Conservation (phyloP, 2,888 invertebrate species). For the Ophioninae sp. region DNA sequence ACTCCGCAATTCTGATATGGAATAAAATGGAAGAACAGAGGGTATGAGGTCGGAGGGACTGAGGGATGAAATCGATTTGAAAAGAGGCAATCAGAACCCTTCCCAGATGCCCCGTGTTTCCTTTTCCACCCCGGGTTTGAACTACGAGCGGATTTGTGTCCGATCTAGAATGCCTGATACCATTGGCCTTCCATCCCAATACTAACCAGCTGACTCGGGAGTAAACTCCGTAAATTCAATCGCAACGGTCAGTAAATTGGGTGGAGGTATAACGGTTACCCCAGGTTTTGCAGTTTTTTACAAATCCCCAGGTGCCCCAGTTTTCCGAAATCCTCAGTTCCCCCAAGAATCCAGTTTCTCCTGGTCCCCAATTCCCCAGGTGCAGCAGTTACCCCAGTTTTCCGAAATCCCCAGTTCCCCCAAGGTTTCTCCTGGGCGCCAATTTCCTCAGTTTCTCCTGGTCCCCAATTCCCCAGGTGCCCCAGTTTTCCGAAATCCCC, state of each 20-base stretch:
- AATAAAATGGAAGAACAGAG: constrained; percentile 8
- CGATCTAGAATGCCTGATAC: neutral
- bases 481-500: too few species aligned
- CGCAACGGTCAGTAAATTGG: neutral
- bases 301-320: too few species aligned
- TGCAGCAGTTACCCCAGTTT: too few species aligned
- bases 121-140: neutral
- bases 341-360: too few species aligned
- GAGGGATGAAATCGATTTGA: constrained; percentile 57
- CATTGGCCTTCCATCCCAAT: neutral
- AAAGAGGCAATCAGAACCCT: constrained; percentile 57
- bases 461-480: too few species aligned
- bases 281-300: too few species aligned
- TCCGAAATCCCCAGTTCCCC: too few species aligned
- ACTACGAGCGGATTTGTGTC: too few species aligned
- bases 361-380: too few species aligned
- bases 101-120: neutral
- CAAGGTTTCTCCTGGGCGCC: too few species aligned
- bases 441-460: too few species aligned
- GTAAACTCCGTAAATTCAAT: neutral
- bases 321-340: too few species aligned
- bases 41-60: neutral
- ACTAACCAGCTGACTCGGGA: neutral
- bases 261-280: neutral
- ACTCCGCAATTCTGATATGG: constrained; percentile 41